phyloP scores from a whole-genome alignment of 2,113 vertebrate species.

The Thermophis baileyi region DNA sequence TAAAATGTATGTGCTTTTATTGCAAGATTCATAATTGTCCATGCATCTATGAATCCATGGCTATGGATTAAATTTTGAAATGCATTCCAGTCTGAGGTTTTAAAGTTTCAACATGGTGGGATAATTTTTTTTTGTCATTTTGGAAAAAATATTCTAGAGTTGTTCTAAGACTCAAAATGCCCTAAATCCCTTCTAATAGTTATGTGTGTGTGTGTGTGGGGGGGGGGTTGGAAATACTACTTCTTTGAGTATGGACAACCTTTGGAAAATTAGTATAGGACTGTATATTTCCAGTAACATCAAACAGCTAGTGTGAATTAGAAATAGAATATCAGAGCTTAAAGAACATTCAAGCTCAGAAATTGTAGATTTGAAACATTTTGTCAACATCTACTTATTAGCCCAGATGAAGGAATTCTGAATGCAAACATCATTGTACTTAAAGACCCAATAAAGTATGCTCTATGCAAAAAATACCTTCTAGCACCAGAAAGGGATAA shows the following conservation, averaged over 20 bases:
- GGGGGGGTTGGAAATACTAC: neutral
- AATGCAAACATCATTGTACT: neutral
- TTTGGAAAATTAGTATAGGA: neutral
- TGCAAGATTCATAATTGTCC: neutral
- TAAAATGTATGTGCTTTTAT: neutral
- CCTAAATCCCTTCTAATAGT: neutral
- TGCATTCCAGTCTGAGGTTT: neutral
- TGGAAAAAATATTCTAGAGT: neutral
- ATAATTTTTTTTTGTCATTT: neutral
- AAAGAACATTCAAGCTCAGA: neutral
- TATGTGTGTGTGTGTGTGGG: neutral
- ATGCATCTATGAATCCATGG: neutral
- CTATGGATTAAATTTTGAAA: neutral
- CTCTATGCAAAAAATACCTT: neutral
- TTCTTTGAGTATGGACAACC: neutral
- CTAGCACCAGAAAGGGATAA: neutral
- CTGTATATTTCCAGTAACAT: neutral
- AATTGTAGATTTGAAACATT: neutral
- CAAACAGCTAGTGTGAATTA: neutral
- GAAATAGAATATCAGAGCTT: neutral
- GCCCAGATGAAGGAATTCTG: neutral
- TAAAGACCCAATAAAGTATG: accelerated
- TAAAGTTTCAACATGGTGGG: neutral
- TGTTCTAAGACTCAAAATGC: neutral
- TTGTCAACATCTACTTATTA: neutral